Evolutionary conservation across 2,113 vertebrate genomes (phyloP), one percentile per base, ranked within the genome.

Genomic region (Paralichthys olivaceus): DNA sequence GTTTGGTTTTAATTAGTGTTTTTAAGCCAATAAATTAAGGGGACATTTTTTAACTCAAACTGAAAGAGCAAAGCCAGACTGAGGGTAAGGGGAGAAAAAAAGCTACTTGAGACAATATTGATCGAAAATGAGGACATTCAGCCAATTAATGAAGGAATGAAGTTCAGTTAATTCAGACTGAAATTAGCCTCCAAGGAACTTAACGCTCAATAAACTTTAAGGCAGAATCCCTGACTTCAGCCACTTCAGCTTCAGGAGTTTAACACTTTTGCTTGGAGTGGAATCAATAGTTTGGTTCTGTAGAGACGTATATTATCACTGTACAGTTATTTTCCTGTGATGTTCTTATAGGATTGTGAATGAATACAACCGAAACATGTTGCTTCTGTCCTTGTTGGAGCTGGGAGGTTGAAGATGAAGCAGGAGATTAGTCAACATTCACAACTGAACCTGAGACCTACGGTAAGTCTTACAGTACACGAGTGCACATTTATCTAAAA

Each of bases 381-480:
- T 34, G 15, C 25, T 1, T 26, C 2, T 20, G n/a, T 56, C 53
- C 26, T 60, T n/a, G 26, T 59, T 59, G 58, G 25, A 73, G 58
- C 29, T 32, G 53, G 49, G 45, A 49, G 43, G 45, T 49, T 5
- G 45, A 15, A 47, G 14, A 17, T 7, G 12, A 13, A 12, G 37
- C 37, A 40, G 37, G 14, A 47, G 40, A 43, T 43, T 43, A 4
- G 40, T 43, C 78, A 85, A 34, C 70, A 81, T 84, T 85, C 81
- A 81, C 74, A 20, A 62, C 45, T 71, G 43, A 80, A 77, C 84
- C 84, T 75, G 32, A 34, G 37, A 40, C 37, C 37, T 13, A 47
- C 43, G 13, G 15, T 19, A 6, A 47, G 43, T 47, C 43, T 17
- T 19, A 86, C 69, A 72, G 69, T 77, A 79, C 70, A 34, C 32